Conservation (phyloP, 92 coral and sea anemone species). For the Parazoanthus swiftii region DNA sequence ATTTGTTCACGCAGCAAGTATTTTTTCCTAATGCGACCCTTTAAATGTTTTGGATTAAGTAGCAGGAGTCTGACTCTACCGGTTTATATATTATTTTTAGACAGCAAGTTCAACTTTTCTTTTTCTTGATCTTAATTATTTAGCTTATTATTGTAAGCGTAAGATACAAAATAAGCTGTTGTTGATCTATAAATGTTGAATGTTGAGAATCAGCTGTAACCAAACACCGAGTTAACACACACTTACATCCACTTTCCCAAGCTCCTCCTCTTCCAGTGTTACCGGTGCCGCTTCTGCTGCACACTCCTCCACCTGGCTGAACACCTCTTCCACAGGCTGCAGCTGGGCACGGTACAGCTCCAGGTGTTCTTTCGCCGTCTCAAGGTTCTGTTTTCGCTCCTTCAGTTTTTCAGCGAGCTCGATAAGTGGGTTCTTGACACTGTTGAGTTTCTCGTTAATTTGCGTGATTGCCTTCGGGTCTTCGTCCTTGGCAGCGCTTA, state of each 20-base stretch:
- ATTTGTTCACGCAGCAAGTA: no score
- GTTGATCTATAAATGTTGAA: no score
- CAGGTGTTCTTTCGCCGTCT: slow-evolving; percentile 75
- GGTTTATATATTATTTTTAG: no score
- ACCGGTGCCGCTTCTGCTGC: slow-evolving; percentile 77
- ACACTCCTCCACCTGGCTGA: slow-evolving; percentile 75
- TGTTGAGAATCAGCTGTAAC: no score
- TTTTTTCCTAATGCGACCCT: no score
- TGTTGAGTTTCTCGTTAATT: slow-evolving; percentile 69
- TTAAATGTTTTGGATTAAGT: no score
- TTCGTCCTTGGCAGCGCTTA: slow-evolving; percentile 77
- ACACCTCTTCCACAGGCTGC: slow-evolving; percentile 87
- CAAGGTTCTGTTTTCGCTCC: slow-evolving; percentile 76
- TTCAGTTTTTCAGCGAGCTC: slow-evolving; percentile 81
- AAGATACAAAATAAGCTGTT: no score
- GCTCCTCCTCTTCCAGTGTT: slow-evolving; percentile 77
- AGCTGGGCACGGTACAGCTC: slow-evolving; percentile 70
- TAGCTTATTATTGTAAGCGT: no score
- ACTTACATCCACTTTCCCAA: slow-evolving; percentile 93
- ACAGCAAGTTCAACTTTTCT: no score
- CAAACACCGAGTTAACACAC: background rate
- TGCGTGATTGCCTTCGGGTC: slow-evolving; percentile 87
- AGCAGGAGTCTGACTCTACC: no score
- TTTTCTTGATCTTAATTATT: no score
- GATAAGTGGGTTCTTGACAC: slow-evolving; percentile 62